Percentiles rank a stretch among this genome's conserved stretches.
Conservation (phyloP, 2,113 vertebrate genomes). For the Dipodomys stephensi region DNA sequence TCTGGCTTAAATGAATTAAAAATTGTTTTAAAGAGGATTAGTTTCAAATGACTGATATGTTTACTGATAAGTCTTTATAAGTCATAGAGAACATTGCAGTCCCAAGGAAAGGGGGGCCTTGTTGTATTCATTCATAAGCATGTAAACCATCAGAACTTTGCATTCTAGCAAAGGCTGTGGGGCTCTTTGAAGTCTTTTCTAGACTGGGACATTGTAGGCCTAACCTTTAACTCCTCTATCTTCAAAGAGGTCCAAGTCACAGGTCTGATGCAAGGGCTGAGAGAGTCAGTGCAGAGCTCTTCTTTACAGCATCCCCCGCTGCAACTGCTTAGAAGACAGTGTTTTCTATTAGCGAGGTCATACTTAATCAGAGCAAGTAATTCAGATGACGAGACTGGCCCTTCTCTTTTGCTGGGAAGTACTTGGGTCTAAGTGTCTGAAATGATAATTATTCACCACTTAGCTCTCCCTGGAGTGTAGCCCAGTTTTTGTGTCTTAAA, state of each 20-base stretch:
- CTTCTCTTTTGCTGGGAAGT: background rate
- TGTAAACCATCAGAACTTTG: background rate
- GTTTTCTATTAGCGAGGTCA: background rate
- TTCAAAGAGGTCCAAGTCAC: background rate
- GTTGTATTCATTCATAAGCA: background rate
- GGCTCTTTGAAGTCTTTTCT: background rate
- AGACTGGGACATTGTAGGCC: background rate
- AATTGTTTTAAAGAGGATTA: constrained; percentile 19
- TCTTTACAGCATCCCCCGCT: background rate
- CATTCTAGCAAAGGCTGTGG: background rate
- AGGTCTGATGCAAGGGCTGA: background rate
- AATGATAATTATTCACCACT: background rate
- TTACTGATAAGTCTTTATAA: background rate
- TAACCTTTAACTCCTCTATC: background rate
- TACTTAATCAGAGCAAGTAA: constrained; percentile 20
- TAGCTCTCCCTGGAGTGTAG: background rate
- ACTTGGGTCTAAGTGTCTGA: background rate
- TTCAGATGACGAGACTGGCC: background rate
- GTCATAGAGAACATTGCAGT: background rate
- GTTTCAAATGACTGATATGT: background rate
- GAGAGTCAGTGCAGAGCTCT: background rate
- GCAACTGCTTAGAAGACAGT: background rate
- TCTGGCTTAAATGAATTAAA: background rate
- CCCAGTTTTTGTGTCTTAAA: background rate
- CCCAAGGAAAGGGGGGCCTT: background rate